Evolutionary conservation across 2,797 vertebrate species (phyloP).

Genomic region (Anguilla obscura): DNA sequence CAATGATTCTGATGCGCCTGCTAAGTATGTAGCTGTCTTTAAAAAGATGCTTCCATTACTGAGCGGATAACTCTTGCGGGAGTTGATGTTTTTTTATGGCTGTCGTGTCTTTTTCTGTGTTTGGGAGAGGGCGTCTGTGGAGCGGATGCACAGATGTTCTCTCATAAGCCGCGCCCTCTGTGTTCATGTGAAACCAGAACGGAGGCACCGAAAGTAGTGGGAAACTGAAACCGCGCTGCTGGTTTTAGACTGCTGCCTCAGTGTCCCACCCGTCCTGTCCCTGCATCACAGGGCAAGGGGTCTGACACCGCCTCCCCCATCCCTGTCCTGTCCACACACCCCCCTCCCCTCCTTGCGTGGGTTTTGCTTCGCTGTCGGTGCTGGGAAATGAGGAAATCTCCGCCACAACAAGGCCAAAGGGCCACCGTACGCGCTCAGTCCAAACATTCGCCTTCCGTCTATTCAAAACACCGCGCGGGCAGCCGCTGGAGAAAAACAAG

Average conservation of each 20-base stretch:
- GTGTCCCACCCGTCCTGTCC: not conserved
- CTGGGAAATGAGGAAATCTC: not conserved
- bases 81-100: not conserved
- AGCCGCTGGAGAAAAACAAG: not conserved
- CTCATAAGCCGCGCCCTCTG: not conserved
- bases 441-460: not conserved
- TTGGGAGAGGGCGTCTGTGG: not conserved
- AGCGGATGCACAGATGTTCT: not conserved
- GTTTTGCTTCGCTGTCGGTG: not conserved
- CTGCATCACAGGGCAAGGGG: not conserved
- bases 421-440: not conserved
- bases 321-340: not conserved
- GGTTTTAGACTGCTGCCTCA: not conserved
- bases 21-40: not conserved
- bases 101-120: not conserved
- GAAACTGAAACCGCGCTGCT: not conserved
- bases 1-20: not conserved
- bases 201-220: not conserved
- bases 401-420: conserved; percentile 13
- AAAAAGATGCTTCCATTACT: not conserved
- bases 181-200: not conserved
- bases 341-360: not conserved
- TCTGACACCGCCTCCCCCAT: not conserved
- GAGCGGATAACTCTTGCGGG: not conserved
- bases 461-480: not conserved